These are phyloP conservation scores for Aelia acuminata DNA, from an alignment of 2,888 invertebrate species.

Conservation along the genomic window DNA sequence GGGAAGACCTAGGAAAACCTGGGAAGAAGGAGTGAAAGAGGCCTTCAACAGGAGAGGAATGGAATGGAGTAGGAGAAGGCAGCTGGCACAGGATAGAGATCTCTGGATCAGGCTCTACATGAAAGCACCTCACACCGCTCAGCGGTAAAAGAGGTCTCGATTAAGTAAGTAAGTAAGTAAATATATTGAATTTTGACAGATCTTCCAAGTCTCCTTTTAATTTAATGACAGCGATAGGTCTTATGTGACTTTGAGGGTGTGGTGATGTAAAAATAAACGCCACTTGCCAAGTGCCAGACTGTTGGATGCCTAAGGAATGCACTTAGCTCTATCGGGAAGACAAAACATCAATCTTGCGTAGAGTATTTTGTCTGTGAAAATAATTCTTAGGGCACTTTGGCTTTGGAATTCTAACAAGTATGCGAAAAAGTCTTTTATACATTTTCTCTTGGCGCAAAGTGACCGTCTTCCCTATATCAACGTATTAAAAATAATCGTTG, in stretches of 20 bases:
- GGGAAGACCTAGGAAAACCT: too few species aligned
- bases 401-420: neutral
- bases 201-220: neutral
- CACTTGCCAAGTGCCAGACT: neutral
- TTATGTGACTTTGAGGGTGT: neutral
- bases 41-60: too few species aligned
- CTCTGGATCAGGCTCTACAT: too few species aligned
- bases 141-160: too few species aligned
- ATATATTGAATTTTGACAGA: too few species aligned
- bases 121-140: too few species aligned
- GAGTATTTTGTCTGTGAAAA: neutral
- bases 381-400: neutral
- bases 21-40: too few species aligned
- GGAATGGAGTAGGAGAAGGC: too few species aligned
- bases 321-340: neutral
- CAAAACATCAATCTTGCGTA: conserved; percentile 9
- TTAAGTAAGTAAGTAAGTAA: too few species aligned
- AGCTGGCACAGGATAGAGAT: too few species aligned
- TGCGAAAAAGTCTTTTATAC: neutral
- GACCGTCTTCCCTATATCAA: neutral
- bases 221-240: neutral
- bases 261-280: neutral
- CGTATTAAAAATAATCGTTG: too few species aligned
- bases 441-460: neutral
- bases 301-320: neutral